Base-by-base conservation (phyloP, 1,140 invertebrate species). In the Lepidotrigona ventralis region DNA sequence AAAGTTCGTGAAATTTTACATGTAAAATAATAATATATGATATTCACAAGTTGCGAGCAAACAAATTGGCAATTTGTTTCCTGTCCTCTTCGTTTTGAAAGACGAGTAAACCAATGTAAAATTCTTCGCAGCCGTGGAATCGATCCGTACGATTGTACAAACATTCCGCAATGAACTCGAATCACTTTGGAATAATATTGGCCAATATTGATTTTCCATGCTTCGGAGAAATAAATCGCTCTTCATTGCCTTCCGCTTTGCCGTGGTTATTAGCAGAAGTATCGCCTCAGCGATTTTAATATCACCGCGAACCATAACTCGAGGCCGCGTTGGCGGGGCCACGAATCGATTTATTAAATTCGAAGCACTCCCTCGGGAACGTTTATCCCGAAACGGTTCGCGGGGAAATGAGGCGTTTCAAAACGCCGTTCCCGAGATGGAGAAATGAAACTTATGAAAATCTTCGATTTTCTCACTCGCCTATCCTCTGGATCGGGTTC, bases 301-400 rank as follows among this genome's bases (percentile, higher is more conserved):
- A 78, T 78, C 75, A 33, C 21, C 75, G 29, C 51, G 19, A 54
- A 19, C 63, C 26, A 29, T 64, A 63, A 54, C n/a, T 70, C 70
- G 64, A 54, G n/a, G 33, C 70, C 71, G 63, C 51, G 26, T 68
- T 53, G 68, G 17, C 63, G n/a, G n/a, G 53, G 71, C 26, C 53
- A 14, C 26, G 71, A 70, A 29, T 77, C 80, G 53, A 39, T 76
- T 86, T 79, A 64, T 80, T 73, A 82, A 85, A 81, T 58, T 76
- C 66, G 64, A 86, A 73, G 58, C 46, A 46, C 21, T 53, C 63
- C 33, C 63, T 21, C 21, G 26, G 63, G 60, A 60, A 72, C 60
- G 53, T 39, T 51, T 79, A 70, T 58, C 58, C 72, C 17, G 21
- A 72, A 66, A 75, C 85, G 71, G 29, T 83, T 69, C 56, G 23